phyloP scores from a whole-genome alignment of 2,797 vertebrate genomes.

The Tachyglossus aculeatus region DNA sequence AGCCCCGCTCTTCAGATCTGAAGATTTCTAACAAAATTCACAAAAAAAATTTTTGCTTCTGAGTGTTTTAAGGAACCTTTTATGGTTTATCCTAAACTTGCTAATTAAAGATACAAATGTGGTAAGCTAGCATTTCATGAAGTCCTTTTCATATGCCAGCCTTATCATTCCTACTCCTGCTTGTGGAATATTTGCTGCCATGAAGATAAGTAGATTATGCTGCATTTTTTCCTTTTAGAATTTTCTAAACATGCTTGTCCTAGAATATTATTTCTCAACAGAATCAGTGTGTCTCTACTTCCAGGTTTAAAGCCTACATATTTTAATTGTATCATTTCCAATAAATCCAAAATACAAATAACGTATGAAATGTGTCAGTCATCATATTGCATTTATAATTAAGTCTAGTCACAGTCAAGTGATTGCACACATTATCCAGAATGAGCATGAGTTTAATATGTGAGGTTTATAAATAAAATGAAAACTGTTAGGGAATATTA shows the following conservation, averaged over 20 bases:
- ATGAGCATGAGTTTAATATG: conserved; percentile 60
- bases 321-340: conserved; percentile 62
- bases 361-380: conserved; percentile 58
- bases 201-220: conserved; percentile 56
- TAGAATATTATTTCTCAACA: conserved; percentile 55
- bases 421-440: conserved; percentile 64
- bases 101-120: conserved; percentile 61
- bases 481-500: conserved; percentile 66
- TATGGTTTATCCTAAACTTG: conserved; percentile 45
- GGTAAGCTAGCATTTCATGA: conserved; percentile 68
- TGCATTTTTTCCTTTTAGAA: conserved; percentile 62
- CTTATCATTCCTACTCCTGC: conserved; percentile 63
- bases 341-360: conserved; percentile 61
- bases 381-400: conserved; percentile 58
- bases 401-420: conserved; percentile 61
- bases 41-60: conserved; percentile 24
- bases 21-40: neutral
- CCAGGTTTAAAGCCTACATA: conserved; percentile 44
- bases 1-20: neutral
- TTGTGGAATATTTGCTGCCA: conserved; percentile 60
- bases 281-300: conserved; percentile 24
- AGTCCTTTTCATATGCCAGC: conserved; percentile 62
- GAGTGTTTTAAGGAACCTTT: conserved; percentile 54
- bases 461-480: conserved; percentile 64
- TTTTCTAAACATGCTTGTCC: conserved; percentile 56